A percentile compares a stretch with the other conserved stretches of the same genome.
phyloP scores from a whole-genome alignment of 30 jellyfish, hydroid and myxozoan species.

The Aurelia aurita region DNA sequence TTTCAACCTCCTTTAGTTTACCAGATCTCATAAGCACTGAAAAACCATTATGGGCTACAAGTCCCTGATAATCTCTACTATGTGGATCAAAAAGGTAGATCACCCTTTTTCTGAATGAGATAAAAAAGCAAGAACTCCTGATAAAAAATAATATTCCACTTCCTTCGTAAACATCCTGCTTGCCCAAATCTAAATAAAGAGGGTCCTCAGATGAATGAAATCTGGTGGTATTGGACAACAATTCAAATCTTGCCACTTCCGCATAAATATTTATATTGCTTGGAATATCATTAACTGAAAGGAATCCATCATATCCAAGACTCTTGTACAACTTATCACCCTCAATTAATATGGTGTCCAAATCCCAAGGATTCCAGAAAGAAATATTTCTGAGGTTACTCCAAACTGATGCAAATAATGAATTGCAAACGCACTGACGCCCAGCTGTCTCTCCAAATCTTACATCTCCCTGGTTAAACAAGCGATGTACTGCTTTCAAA shows the following conservation, averaged over 20 bases:
- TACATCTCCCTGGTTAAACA: slow-evolving; percentile 33
- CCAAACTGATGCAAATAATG: slow-evolving; percentile 33
- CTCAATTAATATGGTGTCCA: slow-evolving; percentile 6
- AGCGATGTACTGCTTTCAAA: slow-evolving; percentile 12
- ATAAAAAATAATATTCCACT: slow-evolving; percentile 7
- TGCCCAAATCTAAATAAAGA: too few relatives aligned
- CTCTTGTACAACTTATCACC: slow-evolving; percentile 33
- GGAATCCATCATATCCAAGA: neutral
- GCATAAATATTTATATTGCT: neutral
- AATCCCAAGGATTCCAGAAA: slow-evolving; percentile 36
- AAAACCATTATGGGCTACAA: slow-evolving; percentile 1
- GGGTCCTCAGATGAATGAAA: too few relatives aligned
- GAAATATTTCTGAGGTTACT: neutral
- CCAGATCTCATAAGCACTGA: slow-evolving; percentile 18
- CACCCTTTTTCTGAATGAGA: neutral
- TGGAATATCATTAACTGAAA: slow-evolving; percentile 20
- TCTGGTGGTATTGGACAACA: neutral
- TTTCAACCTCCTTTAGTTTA: neutral
- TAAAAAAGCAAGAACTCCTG: slow-evolving; percentile 21
- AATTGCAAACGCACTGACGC: slow-evolving; percentile 40
- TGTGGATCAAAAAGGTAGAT: slow-evolving; percentile 33
- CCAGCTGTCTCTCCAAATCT: slow-evolving; percentile 58
- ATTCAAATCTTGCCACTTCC: neutral
- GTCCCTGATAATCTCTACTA: slow-evolving; percentile 14
- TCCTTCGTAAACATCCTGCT: neutral